These are phyloP conservation scores for Intellagama lesueurii DNA, from an alignment of 2,797 vertebrate genomes.

Conservation along the genomic window DNA sequence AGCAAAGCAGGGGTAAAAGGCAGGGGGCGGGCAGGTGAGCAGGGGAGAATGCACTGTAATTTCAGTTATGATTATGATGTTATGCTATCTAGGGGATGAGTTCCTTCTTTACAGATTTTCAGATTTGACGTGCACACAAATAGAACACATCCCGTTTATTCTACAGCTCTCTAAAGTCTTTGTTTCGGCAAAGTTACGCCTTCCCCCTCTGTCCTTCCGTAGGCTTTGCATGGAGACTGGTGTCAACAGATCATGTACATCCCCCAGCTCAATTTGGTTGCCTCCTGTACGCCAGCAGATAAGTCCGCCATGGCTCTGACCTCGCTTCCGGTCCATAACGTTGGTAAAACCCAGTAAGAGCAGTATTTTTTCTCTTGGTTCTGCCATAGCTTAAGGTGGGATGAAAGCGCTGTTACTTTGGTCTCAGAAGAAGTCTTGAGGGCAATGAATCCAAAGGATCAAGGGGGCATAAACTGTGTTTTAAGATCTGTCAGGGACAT, in stretches of 20 bases:
- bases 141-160: too few relatives aligned
- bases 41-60: neutral
- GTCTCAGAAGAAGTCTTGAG: neutral
- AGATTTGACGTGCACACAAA: too few relatives aligned
- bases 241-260: conserved; percentile 73
- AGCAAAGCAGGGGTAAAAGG: neutral
- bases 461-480: neutral
- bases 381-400: neutral
- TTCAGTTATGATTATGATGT: too few relatives aligned
- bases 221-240: conserved; percentile 71
- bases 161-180: rapidly evolving
- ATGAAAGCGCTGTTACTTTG: rapidly evolving
- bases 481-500: neutral
- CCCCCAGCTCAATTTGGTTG: conserved; percentile 65
- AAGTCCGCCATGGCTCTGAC: conserved; percentile 61
- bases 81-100: too few relatives aligned
- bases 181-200: neutral
- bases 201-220: neutral
- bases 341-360: conserved; percentile 60
- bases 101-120: too few relatives aligned
- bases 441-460: neutral
- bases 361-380: neutral
- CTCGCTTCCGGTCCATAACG: conserved; percentile 48
- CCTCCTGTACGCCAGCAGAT: conserved; percentile 71
- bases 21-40: too few relatives aligned